These are phyloP conservation scores for Trichosurus vulpecula DNA, from an alignment of 2,797 vertebrate genomes.

Conservation along the genomic window DNA sequence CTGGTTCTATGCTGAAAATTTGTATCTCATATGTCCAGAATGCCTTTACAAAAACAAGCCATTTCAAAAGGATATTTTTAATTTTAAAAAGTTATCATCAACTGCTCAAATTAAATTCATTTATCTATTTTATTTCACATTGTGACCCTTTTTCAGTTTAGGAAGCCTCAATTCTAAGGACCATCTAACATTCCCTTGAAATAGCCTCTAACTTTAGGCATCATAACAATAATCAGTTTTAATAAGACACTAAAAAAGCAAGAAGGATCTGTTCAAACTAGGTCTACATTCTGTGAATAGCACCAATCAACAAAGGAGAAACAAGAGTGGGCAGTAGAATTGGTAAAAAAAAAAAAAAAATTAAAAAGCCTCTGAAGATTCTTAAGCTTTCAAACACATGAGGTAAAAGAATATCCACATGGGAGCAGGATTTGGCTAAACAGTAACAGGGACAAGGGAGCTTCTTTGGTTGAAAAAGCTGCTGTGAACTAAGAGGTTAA, in stretches of 20 bases:
- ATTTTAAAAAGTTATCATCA: background rate
- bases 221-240: background rate
- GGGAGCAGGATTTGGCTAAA: too few relatives aligned
- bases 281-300: background rate
- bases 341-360: too few relatives aligned
- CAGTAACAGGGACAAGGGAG: too few relatives aligned
- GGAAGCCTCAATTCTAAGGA: constrained; percentile 19
- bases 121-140: background rate
- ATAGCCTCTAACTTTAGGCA: constrained; percentile 14
- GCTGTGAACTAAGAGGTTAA: too few relatives aligned
- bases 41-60: background rate
- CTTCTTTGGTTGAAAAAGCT: too few relatives aligned
- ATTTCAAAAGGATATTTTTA: background rate
- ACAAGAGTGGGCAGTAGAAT: too few relatives aligned
- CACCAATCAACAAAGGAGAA: background rate
- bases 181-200: background rate
- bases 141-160: constrained; percentile 8
- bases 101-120: background rate
- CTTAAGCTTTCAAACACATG: too few relatives aligned
- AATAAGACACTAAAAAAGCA: constrained; percentile 16
- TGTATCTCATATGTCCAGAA: too few relatives aligned
- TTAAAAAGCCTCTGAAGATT: too few relatives aligned
- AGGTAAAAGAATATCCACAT: too few relatives aligned
- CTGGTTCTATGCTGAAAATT: constrained; percentile 25
- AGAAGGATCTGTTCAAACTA: background rate